A percentile compares a stretch with the other conserved stretches of the same genome.
Evolutionary conservation across 1,140 invertebrate species (phyloP).

Genomic region (Heterodera schachtii): DNA sequence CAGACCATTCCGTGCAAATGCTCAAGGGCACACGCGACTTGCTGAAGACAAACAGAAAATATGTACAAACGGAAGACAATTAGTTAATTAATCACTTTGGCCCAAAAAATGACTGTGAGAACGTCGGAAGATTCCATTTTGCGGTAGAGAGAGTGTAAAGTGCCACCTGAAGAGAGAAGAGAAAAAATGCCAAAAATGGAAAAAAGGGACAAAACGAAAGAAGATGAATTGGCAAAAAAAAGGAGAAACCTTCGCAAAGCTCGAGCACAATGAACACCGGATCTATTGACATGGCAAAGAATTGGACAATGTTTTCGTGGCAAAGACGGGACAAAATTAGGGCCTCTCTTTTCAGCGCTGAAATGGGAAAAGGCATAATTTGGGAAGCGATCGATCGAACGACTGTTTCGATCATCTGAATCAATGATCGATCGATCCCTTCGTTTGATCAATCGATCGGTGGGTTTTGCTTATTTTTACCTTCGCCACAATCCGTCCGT

Average conservation of each 20-base stretch:
- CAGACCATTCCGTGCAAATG: constrained; percentile 31
- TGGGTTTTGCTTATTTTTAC: neutral
- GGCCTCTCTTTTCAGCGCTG: constrained; percentile 40
- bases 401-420: too few species aligned
- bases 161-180: constrained; percentile 34
- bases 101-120: constrained; percentile 35
- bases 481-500: neutral
- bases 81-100: constrained; percentile 7
- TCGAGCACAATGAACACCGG: constrained; percentile 38
- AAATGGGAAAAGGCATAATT: neutral
- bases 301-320: constrained; percentile 38
- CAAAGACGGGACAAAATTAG: constrained; percentile 31
- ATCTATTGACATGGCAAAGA: constrained; percentile 30
- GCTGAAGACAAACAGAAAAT: neutral
- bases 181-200: constrained; percentile 18
- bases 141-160: constrained; percentile 31
- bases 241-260: constrained; percentile 35
- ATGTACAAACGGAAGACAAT: neutral
- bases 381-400: too few species aligned
- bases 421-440: neutral
- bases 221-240: neutral
- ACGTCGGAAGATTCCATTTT: constrained; percentile 35
- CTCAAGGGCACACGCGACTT: constrained; percentile 38
- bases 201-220: neutral
- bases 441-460: too few species aligned